Conservation (phyloP, 2,888 invertebrate species). For the Calliphora vomitoria region DNA sequence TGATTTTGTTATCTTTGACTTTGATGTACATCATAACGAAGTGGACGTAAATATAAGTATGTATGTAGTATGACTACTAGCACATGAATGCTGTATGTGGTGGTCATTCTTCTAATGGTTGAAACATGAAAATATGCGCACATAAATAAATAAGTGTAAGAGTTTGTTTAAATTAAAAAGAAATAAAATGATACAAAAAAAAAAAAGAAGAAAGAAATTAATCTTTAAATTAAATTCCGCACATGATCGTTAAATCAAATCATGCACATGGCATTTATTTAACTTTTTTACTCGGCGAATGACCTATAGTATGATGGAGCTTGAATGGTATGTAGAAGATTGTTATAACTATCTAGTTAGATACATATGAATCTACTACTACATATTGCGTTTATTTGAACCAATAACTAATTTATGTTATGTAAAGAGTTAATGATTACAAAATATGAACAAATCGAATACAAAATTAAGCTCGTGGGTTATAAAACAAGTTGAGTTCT, state of each 20-base stretch:
- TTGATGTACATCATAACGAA: conserved; percentile 57
- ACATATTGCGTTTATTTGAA: background rate
- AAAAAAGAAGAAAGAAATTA: conserved; percentile 61
- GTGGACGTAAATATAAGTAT: conserved; percentile 12
- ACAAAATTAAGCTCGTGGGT: no score
- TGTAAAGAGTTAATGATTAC: background rate
- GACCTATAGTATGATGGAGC: conserved; percentile 45
- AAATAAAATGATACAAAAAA: conserved; percentile 28
- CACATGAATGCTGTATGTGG: conserved; percentile 34
- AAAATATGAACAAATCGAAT: no score
- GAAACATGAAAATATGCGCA: conserved; percentile 63
- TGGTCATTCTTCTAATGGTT: conserved; percentile 65
- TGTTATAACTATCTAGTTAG: no score
- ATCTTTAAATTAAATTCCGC: conserved; percentile 74
- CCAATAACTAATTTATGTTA: background rate
- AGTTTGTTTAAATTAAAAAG: conserved; percentile 37
- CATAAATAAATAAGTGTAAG: conserved; percentile 29
- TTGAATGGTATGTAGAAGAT: conserved; percentile 22
- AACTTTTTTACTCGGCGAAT: conserved; percentile 38
- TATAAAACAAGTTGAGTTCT: no score
- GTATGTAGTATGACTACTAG: background rate
- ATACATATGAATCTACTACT: no score
- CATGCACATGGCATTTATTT: conserved; percentile 36
- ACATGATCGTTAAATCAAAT: conserved; percentile 64
- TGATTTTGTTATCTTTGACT: conserved; percentile 47